Base-by-base conservation (phyloP, 2,797 vertebrate species). In the Characodon lateralis region DNA sequence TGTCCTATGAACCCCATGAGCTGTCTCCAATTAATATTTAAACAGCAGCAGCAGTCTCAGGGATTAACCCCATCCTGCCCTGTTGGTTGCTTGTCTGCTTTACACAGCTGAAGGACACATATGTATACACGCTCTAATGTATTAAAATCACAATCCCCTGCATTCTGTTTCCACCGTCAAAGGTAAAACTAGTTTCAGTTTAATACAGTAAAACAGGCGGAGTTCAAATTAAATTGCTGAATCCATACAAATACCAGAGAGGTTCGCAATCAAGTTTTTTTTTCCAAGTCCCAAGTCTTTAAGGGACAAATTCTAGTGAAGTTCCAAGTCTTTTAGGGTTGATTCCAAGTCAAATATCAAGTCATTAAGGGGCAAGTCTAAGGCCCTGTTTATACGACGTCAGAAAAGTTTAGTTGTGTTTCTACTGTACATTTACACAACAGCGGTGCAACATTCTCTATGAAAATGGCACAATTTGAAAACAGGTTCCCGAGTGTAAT, bases 11-110 rank as follows among this genome's bases (percentile, higher is more conserved):
- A 63, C 59, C 28, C 58, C 59, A 35, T 5, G 2, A 8, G 14
- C 59, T 69, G 28, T 82, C 58, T 55, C 68, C 39, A 73, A 70
- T 82, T 78, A 88, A 70, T 70, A 61, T 77, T 69, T 71, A 74
- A 74, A 76, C 69, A 73, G 71, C 71, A 78, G 80, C 77, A 85
- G 85, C 87, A 80, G 78, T 80, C 78, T 78, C 53, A 12, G 71
- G 83, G 89, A 91, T 93, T 92, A 92, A 91, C 84, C 83, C 85
- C 79, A 78, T 85, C 83, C 78, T 83, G 22, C 56, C 39, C 82
- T 73, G 65, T 18, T 53, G 51, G 79, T 73, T 77, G 84, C 39
- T 66, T 78, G 85, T 80, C 83, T 87, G 80, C 73, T 79, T 83
- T 75, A 81, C 68, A 74, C 28, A 78, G 46, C 80, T 72, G 48